Evolutionary conservation across 2,888 invertebrate genomes (phyloP).

Genomic region (Cantharis rustica): DNA sequence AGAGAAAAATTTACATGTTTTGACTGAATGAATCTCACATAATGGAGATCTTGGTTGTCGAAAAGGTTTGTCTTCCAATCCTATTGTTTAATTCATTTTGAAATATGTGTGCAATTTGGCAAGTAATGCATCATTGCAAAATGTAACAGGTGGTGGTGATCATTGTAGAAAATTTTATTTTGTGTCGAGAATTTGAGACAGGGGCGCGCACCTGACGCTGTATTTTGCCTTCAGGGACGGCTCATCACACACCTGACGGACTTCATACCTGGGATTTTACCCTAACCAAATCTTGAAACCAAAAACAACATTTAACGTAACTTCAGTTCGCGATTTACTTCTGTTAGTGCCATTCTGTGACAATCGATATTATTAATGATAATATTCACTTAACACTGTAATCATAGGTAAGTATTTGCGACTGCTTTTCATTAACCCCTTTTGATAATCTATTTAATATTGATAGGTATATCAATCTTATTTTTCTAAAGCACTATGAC

Average conservation of each 20-base stretch:
- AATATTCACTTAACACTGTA: neutral
- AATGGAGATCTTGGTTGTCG: no score
- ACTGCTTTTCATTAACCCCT: neutral
- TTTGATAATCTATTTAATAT: neutral
- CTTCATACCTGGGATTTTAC: conserved; percentile 25
- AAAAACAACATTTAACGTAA: conserved; percentile 16
- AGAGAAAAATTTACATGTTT: no score
- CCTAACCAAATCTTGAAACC: conserved; percentile 20
- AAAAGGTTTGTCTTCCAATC: no score
- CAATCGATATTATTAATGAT: neutral
- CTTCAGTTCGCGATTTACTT: conserved; percentile 26
- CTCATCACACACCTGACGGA: conserved; percentile 32
- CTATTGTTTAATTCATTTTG: neutral
- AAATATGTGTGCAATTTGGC: conserved; percentile 16
- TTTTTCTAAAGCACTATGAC: neutral
- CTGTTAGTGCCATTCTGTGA: conserved; percentile 6
- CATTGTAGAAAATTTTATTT: conserved; percentile 17
- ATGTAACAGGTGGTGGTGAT: conserved; percentile 38
- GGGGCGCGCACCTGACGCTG: conserved; percentile 30
- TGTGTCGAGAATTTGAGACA: conserved; percentile 4
- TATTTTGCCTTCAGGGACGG: conserved; percentile 26
- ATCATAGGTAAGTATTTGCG: neutral
- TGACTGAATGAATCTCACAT: no score
- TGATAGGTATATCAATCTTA: neutral
- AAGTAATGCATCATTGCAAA: conserved; percentile 29